phyloP scores from a whole-genome alignment of 1,140 invertebrate species.

The Ylistrum balloti region DNA sequence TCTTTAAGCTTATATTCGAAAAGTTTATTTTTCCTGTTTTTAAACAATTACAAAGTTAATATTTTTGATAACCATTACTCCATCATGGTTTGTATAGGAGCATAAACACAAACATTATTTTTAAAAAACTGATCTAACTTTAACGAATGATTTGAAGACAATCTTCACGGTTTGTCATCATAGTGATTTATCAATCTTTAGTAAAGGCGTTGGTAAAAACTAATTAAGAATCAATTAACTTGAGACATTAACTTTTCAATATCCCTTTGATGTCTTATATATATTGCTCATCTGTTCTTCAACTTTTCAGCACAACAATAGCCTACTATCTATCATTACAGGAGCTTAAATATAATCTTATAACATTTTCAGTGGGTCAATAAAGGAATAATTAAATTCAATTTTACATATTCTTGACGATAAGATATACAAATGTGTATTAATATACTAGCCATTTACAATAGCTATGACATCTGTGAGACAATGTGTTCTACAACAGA shows the following conservation, averaged over 20 bases:
- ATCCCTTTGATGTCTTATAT: neutral
- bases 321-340: neutral
- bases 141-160: too few relatives aligned
- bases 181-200: neutral
- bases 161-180: neutral
- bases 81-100: too few relatives aligned
- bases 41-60: too few relatives aligned
- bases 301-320: neutral
- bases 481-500: neutral
- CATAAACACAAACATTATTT: too few relatives aligned
- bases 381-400: conserved; percentile 1
- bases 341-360: neutral
- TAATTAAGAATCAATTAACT: conserved; percentile 2
- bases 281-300: neutral
- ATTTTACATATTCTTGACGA: conserved; percentile 9
- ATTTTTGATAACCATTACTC: too few relatives aligned
- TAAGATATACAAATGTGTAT: neutral
- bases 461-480: neutral
- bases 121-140: too few relatives aligned
- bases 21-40: too few relatives aligned
- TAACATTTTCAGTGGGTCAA: conserved; percentile 6
- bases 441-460: neutral
- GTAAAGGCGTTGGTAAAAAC: neutral
- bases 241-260: neutral
- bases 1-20: too few relatives aligned